A percentile compares a stretch with the other conserved stretches of the same genome.
These are phyloP conservation scores for Thaleichthys pacificus DNA, from an alignment of 2,797 vertebrate species.

Conservation along the genomic window DNA sequence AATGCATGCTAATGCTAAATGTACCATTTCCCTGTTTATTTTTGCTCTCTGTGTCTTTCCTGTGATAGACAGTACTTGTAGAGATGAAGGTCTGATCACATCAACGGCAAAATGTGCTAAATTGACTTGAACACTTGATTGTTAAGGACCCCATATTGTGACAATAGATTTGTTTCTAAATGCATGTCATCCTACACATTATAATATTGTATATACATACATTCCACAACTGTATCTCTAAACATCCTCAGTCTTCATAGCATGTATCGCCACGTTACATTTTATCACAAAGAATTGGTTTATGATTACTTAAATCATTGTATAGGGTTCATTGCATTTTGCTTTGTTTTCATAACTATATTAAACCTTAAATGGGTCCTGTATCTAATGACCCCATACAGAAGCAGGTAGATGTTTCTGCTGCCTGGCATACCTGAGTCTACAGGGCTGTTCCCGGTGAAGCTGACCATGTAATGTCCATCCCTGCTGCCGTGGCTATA, in stretches of 20 bases:
- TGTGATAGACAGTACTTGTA: slow-evolving; percentile 24
- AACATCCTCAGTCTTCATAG: background rate
- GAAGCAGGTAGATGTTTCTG: slow-evolving; percentile 70
- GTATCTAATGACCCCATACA: slow-evolving; percentile 58
- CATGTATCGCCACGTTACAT: background rate
- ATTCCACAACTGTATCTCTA: background rate
- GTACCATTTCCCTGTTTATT: slow-evolving; percentile 37
- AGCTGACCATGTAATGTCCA: slow-evolving; percentile 52
- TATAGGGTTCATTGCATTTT: background rate
- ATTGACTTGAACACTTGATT: slow-evolving; percentile 7
- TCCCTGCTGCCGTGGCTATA: slow-evolving; percentile 60
- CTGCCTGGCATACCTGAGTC: slow-evolving; percentile 45
- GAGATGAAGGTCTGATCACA: slow-evolving; percentile 29
- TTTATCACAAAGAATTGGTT: background rate
- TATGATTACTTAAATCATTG: background rate
- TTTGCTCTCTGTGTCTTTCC: slow-evolving; percentile 29
- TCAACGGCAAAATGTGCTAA: slow-evolving; percentile 12
- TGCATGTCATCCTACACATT: background rate
- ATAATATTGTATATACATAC: background rate
- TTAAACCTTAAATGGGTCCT: slow-evolving; percentile 34
- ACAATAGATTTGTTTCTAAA: too few species aligned
- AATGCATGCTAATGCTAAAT: slow-evolving; percentile 61
- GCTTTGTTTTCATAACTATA: slow-evolving; percentile 10
- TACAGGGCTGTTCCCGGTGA: slow-evolving; percentile 51
- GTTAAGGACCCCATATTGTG: background rate